phyloP scores from a whole-genome alignment of 2,888 invertebrate species.

The Syrista parreyssii region DNA sequence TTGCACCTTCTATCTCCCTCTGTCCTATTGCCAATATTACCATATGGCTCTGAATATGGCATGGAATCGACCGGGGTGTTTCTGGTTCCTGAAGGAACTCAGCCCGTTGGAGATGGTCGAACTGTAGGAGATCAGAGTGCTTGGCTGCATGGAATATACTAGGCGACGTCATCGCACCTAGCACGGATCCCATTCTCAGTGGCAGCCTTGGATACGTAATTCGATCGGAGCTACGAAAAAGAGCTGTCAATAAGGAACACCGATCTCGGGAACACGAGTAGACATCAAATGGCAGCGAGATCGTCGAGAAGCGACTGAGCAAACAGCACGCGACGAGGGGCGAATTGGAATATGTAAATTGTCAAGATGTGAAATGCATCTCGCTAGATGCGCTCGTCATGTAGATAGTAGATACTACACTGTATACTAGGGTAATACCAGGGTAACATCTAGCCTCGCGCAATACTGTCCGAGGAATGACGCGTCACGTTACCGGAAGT shows the following conservation, averaged over 20 bases:
- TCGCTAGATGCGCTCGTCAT: background rate
- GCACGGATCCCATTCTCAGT: background rate
- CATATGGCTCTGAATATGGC: background rate
- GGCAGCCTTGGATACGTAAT: constrained; percentile 15
- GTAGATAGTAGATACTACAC: background rate
- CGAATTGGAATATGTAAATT: constrained; percentile 36
- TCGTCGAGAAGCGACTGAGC: constrained; percentile 23
- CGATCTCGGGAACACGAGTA: constrained; percentile 14
- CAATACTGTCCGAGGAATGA: background rate
- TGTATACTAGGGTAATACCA: background rate
- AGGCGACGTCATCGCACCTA: background rate
- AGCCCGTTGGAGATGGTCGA: background rate
- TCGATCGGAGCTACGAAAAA: constrained; percentile 25
- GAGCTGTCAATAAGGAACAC: constrained; percentile 19
- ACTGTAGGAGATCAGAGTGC: background rate
- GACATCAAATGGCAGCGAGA: constrained; percentile 13
- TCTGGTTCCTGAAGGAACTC: background rate
- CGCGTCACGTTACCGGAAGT: background rate
- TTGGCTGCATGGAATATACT: background rate
- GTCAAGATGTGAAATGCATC: background rate
- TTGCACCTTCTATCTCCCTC: background rate
- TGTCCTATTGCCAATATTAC: background rate
- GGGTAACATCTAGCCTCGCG: background rate
- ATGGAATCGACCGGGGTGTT: background rate
- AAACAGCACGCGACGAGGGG: constrained; percentile 33